Conservation (phyloP, 2,888 invertebrate genomes). For the Prosapia bicincta region DNA sequence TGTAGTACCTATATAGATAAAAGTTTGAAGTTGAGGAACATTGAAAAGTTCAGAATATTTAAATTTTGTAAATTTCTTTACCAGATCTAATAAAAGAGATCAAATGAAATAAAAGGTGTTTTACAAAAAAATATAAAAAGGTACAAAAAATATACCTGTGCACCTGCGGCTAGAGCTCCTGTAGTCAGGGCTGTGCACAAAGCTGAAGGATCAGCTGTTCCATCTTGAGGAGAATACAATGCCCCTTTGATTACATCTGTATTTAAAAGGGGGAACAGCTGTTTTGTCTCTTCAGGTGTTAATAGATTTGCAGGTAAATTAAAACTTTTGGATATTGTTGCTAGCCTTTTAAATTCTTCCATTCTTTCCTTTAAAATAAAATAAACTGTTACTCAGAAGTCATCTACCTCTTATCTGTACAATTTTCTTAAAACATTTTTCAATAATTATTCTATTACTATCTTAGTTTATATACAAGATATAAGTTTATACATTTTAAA, state of each 20-base stretch:
- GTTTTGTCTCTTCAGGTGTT: constrained; percentile 67
- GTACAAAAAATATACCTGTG: constrained; percentile 64
- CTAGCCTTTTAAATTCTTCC: constrained; percentile 77
- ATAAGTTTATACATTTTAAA: no score
- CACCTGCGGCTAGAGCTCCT: constrained; percentile 68
- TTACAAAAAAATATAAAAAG: no score
- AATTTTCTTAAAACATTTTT: no score
- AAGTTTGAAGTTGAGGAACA: no score
- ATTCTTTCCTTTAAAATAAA: constrained; percentile 60
- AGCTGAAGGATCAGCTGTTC: constrained; percentile 81
- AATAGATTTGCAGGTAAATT: constrained; percentile 73
- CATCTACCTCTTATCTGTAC: no score
- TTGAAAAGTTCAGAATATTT: no score
- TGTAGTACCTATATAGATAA: no score
- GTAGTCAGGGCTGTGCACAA: constrained; percentile 70
- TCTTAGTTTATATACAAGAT: no score
- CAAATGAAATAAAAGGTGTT: no score
- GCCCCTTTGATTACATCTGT: constrained; percentile 70
- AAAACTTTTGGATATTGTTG: constrained; percentile 74
- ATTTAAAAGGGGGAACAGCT: constrained; percentile 73
- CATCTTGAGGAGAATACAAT: constrained; percentile 75
- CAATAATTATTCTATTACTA: no score
- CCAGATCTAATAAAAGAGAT: no score
- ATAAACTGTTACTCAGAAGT: not conserved
- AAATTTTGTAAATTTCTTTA: no score